Evolutionary conservation across 2,797 vertebrate genomes (phyloP).

Genomic region (Danio kyathit): DNA sequence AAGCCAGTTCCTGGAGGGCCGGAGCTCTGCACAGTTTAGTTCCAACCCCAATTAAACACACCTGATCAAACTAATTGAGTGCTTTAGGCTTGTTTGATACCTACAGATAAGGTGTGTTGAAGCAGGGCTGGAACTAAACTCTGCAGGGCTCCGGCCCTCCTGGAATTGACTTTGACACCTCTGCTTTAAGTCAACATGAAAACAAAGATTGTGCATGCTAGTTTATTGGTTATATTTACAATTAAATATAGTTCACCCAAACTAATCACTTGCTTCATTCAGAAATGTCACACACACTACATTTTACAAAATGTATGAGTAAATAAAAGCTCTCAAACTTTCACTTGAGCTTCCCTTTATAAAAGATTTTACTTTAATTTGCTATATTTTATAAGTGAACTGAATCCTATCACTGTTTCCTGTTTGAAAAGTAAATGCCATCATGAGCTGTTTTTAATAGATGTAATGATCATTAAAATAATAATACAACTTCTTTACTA

Average conservation of each 20-base stretch:
- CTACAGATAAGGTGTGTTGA: too few species aligned
- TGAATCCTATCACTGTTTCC: neutral
- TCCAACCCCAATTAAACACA: too few species aligned
- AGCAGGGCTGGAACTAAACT: too few species aligned
- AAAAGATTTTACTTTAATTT: neutral
- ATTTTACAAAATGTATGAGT: neutral
- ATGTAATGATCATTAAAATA: neutral
- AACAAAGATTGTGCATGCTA: neutral
- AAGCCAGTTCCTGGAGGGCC: too few species aligned
- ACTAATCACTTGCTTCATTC: neutral
- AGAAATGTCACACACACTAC: neutral
- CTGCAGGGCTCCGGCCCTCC: too few species aligned
- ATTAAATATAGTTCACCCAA: too few species aligned
- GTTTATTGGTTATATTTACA: neutral
- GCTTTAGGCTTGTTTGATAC: too few species aligned
- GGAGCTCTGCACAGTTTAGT: too few species aligned
- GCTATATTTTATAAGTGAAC: neutral
- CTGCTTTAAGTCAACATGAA: neutral
- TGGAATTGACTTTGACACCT: too few species aligned
- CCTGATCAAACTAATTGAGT: too few species aligned
- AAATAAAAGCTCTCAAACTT: neutral
- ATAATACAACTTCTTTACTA: too few species aligned
- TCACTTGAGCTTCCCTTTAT: neutral
- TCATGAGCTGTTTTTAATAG: neutral
- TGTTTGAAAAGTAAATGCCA: neutral